Evolutionary conservation across 2,797 vertebrate species (phyloP), one percentile per base, ranked within the genome.

Genomic region (Macroramphosus scolopax): DNA sequence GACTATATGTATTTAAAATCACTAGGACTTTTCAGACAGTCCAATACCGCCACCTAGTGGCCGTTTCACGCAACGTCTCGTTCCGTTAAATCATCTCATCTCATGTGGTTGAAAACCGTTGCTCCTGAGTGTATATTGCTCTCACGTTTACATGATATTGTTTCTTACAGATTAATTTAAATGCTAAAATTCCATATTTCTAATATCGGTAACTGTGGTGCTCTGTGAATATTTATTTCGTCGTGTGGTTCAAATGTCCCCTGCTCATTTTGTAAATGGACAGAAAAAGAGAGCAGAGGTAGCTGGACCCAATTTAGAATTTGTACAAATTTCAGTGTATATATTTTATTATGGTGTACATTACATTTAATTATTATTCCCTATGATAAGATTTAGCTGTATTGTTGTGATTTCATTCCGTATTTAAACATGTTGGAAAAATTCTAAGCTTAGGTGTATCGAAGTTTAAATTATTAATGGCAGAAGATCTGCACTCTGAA

Each of bases 341-440:
- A 90, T 89, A 90, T 92, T 92, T 91, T 91, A 91, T 82, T 86
- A 91, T 87, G 77, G 81, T 90, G 89, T 90, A 91, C 72, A 91
- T 89, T 83, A 82, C 78, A 86, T 91, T 89, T 82, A 84, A 89
- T 90, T 87, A 88, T 80, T 87, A 90, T 87, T 77, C 82, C 72
- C 76, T 88, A 87, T 87, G 77, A 87, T 85, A 87, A 87, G 63
- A 89, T 84, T 85, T 89, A 84, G 79, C 78, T 87, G 90, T 92
- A 89, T 90, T 87, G 88, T 85, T 89, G 89, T 91, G 84, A 88
- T 88, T 90, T 86, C 71, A 89, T 88, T 90, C 80, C 63, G 80
- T 91, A 90, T 87, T 87, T 87, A 87, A 89, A 86, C 82, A 86
- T 85, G 78, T 87, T 78, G 81, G 81, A 82, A 73, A 70, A 85